phyloP scores from a whole-genome alignment of 2,113 vertebrate species.

The Hydrochoerus hydrochaeris region DNA sequence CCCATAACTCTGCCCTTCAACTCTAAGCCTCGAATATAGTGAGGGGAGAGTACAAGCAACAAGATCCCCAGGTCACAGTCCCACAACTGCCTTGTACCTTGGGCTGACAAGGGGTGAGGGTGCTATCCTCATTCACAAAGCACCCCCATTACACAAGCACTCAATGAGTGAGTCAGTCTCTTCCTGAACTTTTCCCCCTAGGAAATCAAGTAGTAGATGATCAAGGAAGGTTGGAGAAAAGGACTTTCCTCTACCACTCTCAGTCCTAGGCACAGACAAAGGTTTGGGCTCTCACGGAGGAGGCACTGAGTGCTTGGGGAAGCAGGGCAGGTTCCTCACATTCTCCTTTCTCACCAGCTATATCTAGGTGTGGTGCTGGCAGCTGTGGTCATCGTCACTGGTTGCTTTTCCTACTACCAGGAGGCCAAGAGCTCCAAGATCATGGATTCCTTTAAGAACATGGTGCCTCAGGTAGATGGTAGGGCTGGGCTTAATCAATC shows the following conservation, averaged over 20 bases:
- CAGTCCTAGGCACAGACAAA: not conserved
- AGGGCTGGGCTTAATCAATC: not conserved
- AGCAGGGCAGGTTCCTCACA: not conserved
- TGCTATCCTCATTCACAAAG: not conserved
- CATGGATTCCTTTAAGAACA: conserved; percentile 92
- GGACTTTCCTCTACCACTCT: not conserved
- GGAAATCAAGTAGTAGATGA: not conserved
- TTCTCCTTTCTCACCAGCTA: conserved; percentile 78
- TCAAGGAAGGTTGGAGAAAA: not conserved
- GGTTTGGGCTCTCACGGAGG: not conserved
- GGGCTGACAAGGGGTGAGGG: not conserved
- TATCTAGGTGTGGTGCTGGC: conserved; percentile 88
- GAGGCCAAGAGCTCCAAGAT: conserved; percentile 91
- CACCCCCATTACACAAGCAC: too few relatives aligned
- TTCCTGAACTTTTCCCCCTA: not conserved
- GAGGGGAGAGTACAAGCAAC: not conserved
- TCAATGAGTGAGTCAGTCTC: not conserved
- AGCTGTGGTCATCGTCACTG: conserved; percentile 88
- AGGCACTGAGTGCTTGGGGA: not conserved
- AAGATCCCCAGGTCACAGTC: not conserved
- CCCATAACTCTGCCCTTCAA: not conserved
- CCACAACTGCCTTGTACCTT: not conserved
- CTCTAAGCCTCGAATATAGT: not conserved
- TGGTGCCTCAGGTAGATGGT: conserved; percentile 88
- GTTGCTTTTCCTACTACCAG: conserved; percentile 91